A percentile compares a stretch with the other conserved stretches of the same genome.
Conservation (phyloP, 2,797 vertebrate genomes). For the Hydrolagus colliei region DNA sequence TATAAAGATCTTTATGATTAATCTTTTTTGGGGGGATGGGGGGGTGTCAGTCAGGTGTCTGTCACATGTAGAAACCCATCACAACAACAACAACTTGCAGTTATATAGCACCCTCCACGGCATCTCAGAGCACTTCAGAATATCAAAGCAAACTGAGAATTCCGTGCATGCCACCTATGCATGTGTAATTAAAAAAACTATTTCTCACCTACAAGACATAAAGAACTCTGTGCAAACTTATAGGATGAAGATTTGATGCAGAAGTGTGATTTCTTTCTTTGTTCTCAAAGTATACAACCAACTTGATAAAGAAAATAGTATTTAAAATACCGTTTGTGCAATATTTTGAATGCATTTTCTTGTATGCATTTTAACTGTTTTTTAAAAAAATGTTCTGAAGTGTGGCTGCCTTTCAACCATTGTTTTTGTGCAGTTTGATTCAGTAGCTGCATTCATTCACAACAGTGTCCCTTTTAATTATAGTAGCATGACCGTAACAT, state of each 20-base stretch:
- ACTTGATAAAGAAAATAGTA: too few species aligned
- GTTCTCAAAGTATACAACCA: too few species aligned
- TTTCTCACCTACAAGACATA: background rate
- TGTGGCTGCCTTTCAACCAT: background rate
- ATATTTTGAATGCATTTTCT: background rate
- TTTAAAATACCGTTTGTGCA: background rate
- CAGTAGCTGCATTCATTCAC: background rate
- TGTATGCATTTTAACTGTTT: background rate
- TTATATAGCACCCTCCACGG: too few species aligned
- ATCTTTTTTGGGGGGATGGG: conserved; percentile 44
- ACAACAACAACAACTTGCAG: too few species aligned
- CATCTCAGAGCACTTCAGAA: too few species aligned
- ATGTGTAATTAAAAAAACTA: conserved; percentile 21
- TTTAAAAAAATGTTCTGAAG: background rate
- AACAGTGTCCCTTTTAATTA: background rate
- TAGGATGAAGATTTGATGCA: background rate
- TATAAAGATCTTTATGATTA: conserved; percentile 41
- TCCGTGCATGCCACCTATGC: conserved; percentile 19
- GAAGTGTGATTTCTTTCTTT: background rate
- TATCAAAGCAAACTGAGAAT: too few species aligned
- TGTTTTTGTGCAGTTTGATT: background rate
- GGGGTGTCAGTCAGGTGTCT: background rate
- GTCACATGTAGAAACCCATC: too few species aligned
- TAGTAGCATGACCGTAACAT: background rate
- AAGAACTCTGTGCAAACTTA: background rate